Evolutionary conservation across 2,888 invertebrate species (phyloP).

Genomic region (Hybos culiciformis): DNA sequence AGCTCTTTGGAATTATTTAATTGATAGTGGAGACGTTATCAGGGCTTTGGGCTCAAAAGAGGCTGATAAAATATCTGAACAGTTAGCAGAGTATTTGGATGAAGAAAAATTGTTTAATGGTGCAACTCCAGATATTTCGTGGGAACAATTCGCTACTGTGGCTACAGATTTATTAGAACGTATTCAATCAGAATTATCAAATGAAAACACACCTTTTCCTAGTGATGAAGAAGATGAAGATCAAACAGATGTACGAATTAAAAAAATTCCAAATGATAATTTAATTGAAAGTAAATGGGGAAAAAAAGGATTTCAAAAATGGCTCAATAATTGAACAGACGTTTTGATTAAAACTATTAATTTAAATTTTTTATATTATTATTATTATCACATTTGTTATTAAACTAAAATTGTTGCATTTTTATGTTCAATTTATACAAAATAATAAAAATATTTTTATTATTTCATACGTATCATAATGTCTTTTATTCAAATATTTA

Average conservation of each 20-base stretch:
- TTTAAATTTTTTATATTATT: no score
- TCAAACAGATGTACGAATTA: neutral
- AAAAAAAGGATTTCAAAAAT: neutral
- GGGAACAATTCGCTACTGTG: conserved; percentile 64
- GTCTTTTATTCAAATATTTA: no score
- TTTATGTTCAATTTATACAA: no score
- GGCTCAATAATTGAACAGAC: neutral
- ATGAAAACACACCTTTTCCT: neutral
- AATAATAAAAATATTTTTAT: no score
- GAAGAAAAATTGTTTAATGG: conserved; percentile 43
- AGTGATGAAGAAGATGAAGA: neutral
- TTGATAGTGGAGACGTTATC: conserved; percentile 39
- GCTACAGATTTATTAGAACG: conserved; percentile 57
- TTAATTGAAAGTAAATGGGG: neutral
- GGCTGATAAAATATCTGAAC: conserved; percentile 40
- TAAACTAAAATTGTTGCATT: no score
- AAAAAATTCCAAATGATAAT: neutral
- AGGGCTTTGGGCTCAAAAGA: conserved; percentile 38
- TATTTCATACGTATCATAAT: no score
- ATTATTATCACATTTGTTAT: no score
- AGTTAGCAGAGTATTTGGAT: conserved; percentile 43
- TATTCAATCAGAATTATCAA: conserved; percentile 22
- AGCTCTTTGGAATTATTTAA: conserved; percentile 57
- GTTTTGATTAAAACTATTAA: no score
- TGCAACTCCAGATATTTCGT: conserved; percentile 31